Percentiles rank a stretch among this genome's conserved stretches.
Conservation (phyloP, 2,797 vertebrate genomes). For the Brachyalestes nurse region DNA sequence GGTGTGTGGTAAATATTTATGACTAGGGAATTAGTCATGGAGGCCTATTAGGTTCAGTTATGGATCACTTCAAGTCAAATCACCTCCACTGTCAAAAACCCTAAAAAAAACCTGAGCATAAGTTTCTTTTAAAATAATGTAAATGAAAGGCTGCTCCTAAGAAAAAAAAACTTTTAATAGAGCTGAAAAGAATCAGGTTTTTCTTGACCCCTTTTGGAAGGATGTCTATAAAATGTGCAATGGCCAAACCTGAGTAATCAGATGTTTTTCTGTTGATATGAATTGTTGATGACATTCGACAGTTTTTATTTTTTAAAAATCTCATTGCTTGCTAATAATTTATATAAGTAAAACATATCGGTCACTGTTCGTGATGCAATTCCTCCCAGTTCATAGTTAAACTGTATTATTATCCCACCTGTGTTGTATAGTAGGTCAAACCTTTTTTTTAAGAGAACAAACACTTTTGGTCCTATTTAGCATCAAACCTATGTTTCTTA, state of each 20-base stretch:
- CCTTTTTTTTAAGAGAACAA: background rate
- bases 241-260: background rate
- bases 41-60: background rate
- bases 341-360: background rate
- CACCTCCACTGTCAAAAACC: background rate
- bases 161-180: too few relatives aligned
- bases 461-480: background rate
- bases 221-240: background rate
- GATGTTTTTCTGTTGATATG: background rate
- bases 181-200: too few relatives aligned
- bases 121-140: background rate
- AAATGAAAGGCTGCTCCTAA: too few relatives aligned
- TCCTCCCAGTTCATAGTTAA: background rate
- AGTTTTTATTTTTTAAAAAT: background rate
- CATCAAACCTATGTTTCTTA: too few relatives aligned
- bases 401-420: background rate
- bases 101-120: too few relatives aligned
- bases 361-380: background rate
- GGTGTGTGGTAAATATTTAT: background rate
- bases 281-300: background rate
- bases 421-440: background rate
- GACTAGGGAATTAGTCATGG: background rate
- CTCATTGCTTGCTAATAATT: too few relatives aligned
- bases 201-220: background rate
- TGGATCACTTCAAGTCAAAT: background rate